Base-by-base conservation (phyloP, 2,113 vertebrate species). In the Microtus oregoni region DNA sequence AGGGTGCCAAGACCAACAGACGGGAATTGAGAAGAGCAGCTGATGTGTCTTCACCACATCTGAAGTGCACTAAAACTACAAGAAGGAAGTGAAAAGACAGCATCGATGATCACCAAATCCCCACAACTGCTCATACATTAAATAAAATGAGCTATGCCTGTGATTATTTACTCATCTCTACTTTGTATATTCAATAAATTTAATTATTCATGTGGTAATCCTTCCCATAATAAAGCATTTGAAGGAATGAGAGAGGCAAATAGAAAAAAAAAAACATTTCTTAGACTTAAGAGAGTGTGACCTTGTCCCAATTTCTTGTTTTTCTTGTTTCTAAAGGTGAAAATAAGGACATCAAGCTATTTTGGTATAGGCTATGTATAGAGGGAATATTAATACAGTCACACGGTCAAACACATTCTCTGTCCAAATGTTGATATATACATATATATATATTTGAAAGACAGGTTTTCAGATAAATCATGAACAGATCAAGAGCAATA, bases 131-230 rank as follows among this genome's bases (percentile, higher is more conserved):
- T 95, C 73, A 68, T 52, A 90, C 38, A 92, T 96, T 87, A 92
- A 94, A 94, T 96, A 94, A 95, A 96, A 95, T 88, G 1, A 92
- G 55, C 4, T 96, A 93, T 28, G 63, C 24, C 15, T 96, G n/a
- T 73, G 89, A 88, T 94, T 95, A 97, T 67, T 96, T 30, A 95
- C 44, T 58, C 96, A 73, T 94, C 90, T 93, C 82, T 93, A 30
- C 70, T 72, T 38, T 86, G 87, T 94, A 94, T 76, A 94, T 82
- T 95, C 77, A 96, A 93, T 72, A 92, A 14, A 96, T 22, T 97
- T 85, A 67, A 91, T 97, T 96, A 95, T 75, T 94, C 76, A 86
- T 97, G 76, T 81, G 77, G 52, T 73, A 94, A 97, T 95, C 70
- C 89, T 94, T 55, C 67, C 76, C 61, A 68, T 70, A 94, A 95